Conservation (phyloP, 2,888 invertebrate species). For the Eudemis profundana region DNA sequence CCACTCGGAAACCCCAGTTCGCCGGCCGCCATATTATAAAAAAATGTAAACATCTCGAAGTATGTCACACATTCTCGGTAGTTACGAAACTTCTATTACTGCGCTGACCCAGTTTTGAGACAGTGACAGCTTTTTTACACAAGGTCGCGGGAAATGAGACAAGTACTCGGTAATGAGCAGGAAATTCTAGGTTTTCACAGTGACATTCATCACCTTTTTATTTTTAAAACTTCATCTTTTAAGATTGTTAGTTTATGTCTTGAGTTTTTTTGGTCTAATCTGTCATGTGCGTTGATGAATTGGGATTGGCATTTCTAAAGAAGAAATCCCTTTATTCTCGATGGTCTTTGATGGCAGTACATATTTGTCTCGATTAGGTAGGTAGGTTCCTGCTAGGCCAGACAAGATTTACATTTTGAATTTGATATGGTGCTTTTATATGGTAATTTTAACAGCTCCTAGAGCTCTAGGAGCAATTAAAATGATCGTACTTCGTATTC, state of each 20-base stretch:
- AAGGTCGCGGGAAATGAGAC: conserved; percentile 27
- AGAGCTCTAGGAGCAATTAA: too few relatives aligned
- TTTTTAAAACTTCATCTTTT: neutral
- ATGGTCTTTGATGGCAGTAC: too few relatives aligned
- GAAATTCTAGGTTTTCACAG: conserved; percentile 16
- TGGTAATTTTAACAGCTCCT: too few relatives aligned
- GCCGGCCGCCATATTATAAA: conserved; percentile 2
- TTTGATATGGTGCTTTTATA: too few relatives aligned
- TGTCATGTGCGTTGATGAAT: too few relatives aligned
- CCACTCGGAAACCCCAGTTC: too few relatives aligned
- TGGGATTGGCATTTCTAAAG: too few relatives aligned
- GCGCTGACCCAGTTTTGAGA: conserved; percentile 26
- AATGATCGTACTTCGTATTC: too few relatives aligned
- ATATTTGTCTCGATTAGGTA: too few relatives aligned
- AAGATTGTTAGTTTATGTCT: neutral
- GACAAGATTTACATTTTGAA: too few relatives aligned
- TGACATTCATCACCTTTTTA: conserved; percentile 15
- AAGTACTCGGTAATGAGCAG: conserved; percentile 29
- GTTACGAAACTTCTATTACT: conserved; percentile 30
- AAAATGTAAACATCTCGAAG: conserved; percentile 27
- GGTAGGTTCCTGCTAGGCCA: too few relatives aligned
- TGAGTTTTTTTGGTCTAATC: neutral
- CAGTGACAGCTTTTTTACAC: conserved; percentile 32
- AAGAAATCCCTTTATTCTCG: too few relatives aligned
- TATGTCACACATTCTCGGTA: conserved; percentile 12